These are phyloP conservation scores for Meiosimyza platycephala DNA, from an alignment of 2,888 invertebrate genomes.

Conservation along the genomic window DNA sequence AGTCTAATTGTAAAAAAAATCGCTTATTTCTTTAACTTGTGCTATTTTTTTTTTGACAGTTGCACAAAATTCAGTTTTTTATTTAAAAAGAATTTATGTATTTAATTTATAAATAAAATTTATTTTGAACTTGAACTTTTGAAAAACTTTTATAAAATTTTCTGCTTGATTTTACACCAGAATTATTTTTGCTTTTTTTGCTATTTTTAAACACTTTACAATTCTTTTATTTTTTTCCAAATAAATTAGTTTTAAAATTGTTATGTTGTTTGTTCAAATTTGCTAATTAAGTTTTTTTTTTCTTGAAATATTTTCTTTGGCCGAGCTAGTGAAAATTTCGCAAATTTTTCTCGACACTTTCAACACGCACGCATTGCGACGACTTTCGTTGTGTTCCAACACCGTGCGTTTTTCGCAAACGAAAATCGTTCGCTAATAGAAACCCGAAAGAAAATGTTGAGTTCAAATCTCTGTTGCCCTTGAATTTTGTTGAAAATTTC, in stretches of 20 bases:
- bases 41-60: constrained; percentile 25
- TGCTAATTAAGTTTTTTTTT: too few species aligned
- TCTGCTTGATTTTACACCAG: constrained; percentile 3
- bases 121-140: constrained; percentile 33
- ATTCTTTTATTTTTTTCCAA: constrained; percentile 20
- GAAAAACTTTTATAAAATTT: neutral
- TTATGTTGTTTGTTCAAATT: neutral
- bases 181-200: neutral
- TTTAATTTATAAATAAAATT: neutral
- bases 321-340: neutral
- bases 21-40: neutral
- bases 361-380: constrained; percentile 35
- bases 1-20: constrained; percentile 18
- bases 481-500: constrained; percentile 42
- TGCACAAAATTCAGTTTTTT: constrained; percentile 3
- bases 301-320: too few species aligned
- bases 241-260: constrained; percentile 5
- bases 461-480: constrained; percentile 44
- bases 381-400: constrained; percentile 52
- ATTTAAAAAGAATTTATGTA: neutral
- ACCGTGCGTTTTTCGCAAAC: constrained; percentile 53
- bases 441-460: constrained; percentile 44
- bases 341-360: constrained; percentile 14
- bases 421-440: constrained; percentile 38
- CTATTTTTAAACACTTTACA: constrained; percentile 39